These are phyloP conservation scores for Trichonephila inaurata DNA, from an alignment of 1,140 invertebrate species.

Conservation along the genomic window DNA sequence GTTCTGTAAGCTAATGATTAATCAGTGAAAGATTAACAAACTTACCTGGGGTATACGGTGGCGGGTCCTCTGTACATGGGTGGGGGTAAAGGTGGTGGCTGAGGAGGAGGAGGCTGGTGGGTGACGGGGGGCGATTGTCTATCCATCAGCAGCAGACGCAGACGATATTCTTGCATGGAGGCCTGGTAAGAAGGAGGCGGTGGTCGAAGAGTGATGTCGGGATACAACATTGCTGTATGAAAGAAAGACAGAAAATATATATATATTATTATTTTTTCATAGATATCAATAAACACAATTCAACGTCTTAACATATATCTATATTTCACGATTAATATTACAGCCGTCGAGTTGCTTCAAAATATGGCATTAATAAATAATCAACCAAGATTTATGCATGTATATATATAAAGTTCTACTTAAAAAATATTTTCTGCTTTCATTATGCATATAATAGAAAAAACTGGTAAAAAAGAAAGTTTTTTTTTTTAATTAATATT, in stretches of 20 bases:
- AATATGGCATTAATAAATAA: too few relatives aligned
- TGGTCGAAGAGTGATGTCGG: slow-evolving; percentile 95
- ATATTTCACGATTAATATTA: too few relatives aligned
- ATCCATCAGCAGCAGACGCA: slow-evolving; percentile 92
- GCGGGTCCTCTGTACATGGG: slow-evolving; percentile 84
- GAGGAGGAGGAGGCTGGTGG: slow-evolving; percentile 80
- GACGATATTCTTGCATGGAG: slow-evolving; percentile 96
- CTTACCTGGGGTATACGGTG: slow-evolving; percentile 69
- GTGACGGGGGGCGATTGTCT: slow-evolving; percentile 77
- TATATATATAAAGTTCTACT: too few relatives aligned
- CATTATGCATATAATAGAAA: too few relatives aligned
- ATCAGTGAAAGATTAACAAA: not conserved
- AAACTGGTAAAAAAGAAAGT: too few relatives aligned
- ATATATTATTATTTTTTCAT: not conserved
- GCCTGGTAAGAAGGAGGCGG: slow-evolving; percentile 96
- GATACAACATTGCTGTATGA: slow-evolving; percentile 92
- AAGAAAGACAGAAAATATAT: not conserved
- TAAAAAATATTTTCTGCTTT: too few relatives aligned
- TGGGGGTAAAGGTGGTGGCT: slow-evolving; percentile 86
- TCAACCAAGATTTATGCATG: too few relatives aligned
- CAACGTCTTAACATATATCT: too few relatives aligned
- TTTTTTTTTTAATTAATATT: too few relatives aligned
- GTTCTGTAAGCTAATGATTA: not conserved
- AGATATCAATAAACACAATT: too few relatives aligned
- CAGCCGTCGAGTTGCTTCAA: too few relatives aligned